Percentiles rank a stretch among this genome's conserved stretches.
Evolutionary conservation across 1,140 invertebrate species (phyloP).

Genomic region (Caenorhabditis tropicalis): DNA sequence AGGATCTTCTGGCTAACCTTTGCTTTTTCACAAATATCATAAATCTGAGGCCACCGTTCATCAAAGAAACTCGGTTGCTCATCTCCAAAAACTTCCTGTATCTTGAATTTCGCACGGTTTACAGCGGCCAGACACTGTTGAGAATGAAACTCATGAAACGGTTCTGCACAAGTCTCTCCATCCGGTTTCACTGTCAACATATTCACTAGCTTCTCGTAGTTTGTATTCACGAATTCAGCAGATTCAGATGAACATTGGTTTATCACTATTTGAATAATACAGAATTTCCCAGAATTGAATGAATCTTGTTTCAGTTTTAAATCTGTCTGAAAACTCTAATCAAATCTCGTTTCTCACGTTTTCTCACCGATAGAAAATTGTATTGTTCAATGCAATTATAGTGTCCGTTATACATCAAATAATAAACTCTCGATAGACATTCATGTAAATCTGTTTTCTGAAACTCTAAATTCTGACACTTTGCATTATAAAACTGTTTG

Average conservation of each 20-base stretch:
- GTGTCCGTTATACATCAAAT: background rate
- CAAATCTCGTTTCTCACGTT: background rate
- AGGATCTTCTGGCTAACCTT: background rate
- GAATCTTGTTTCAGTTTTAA: background rate
- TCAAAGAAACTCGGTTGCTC: background rate
- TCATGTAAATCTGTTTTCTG: background rate
- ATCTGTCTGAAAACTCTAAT: background rate
- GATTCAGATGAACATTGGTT: background rate
- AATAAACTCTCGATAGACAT: background rate
- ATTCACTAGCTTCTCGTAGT: background rate
- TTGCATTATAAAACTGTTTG: background rate
- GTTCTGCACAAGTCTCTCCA: background rate
- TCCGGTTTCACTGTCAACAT: background rate
- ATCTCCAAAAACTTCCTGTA: background rate
- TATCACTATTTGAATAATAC: background rate
- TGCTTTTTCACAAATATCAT: background rate
- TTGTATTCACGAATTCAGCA: background rate
- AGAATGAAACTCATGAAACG: background rate
- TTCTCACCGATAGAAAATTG: background rate
- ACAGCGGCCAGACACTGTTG: background rate
- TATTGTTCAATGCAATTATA: background rate
- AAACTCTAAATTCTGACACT: background rate
- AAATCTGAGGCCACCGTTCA: background rate
- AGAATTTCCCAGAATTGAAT: background rate
- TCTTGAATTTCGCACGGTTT: background rate